A percentile compares a stretch with the other conserved stretches of the same genome.
These are phyloP conservation scores for Perdix hodgsoniae DNA, from an alignment of 2,797 vertebrate species.

Conservation along the genomic window DNA sequence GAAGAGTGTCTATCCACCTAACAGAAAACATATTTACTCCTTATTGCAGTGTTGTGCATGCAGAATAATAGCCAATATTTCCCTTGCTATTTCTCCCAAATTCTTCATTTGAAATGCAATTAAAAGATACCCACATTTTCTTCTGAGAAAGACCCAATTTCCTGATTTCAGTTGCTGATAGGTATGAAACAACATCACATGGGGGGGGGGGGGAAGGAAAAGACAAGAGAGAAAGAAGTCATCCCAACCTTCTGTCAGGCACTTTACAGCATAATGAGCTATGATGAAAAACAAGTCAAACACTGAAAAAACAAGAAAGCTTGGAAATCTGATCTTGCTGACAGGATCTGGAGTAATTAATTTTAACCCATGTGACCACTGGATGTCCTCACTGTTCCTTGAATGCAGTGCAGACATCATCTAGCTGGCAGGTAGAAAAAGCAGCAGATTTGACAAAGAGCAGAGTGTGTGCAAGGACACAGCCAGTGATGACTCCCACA, in stretches of 20 bases:
- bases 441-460: neutral
- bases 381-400: conserved; percentile 81
- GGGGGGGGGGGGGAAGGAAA: neutral
- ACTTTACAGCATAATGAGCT: conserved; percentile 34
- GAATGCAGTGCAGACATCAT: conserved; percentile 34
- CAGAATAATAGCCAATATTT: conserved; percentile 22
- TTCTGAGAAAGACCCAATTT: conserved; percentile 11
- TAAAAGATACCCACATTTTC: conserved; percentile 40
- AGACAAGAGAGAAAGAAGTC: conserved; percentile 40
- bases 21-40: neutral
- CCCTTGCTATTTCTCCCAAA: conserved; percentile 17
- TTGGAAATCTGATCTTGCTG: conserved; percentile 2
- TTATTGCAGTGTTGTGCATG: neutral
- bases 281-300: conserved; percentile 66
- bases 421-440: conserved; percentile 52
- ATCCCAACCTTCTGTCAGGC: conserved; percentile 47
- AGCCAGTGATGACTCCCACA: neutral
- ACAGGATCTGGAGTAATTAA: conserved; percentile 73
- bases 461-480: neutral
- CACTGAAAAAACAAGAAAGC: conserved; percentile 12
- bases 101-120: conserved; percentile 47
- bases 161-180: conserved; percentile 20
- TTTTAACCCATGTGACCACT: conserved; percentile 76
- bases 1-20: neutral
- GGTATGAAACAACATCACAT: neutral